phyloP scores from a whole-genome alignment of 2,888 invertebrate species.

The Monochamus alternatus region DNA sequence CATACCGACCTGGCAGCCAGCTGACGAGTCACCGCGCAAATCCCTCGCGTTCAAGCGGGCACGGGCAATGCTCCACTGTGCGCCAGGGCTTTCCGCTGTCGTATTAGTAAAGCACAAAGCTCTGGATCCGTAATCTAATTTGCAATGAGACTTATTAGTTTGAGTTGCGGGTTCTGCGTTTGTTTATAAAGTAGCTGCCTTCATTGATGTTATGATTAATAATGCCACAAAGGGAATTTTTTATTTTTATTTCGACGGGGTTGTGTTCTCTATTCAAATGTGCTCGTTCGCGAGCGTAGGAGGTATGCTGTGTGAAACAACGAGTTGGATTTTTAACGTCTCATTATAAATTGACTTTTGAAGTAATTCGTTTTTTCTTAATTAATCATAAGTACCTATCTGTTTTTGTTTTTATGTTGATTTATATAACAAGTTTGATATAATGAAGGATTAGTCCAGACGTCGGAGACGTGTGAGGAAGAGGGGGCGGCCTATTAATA shows the following conservation, averaged over 20 bases:
- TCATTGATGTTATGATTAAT: slow-evolving; percentile 66
- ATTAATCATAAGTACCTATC: not conserved
- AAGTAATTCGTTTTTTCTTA: not conserved
- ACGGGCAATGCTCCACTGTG: slow-evolving; percentile 55
- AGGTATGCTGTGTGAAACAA: slow-evolving; percentile 11
- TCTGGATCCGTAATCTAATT: slow-evolving; percentile 71
- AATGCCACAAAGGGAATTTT: slow-evolving; percentile 53
- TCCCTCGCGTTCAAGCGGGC: slow-evolving; percentile 57
- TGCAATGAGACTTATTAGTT: slow-evolving; percentile 72
- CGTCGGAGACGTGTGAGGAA: too few species aligned
- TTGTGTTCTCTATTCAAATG: not conserved
- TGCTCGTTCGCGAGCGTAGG: not conserved
- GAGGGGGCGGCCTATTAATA: too few species aligned
- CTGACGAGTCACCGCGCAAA: slow-evolving; percentile 49
- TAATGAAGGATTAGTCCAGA: not conserved
- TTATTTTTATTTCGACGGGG: slow-evolving; percentile 40
- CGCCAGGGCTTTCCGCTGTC: slow-evolving; percentile 67
- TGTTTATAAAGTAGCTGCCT: slow-evolving; percentile 65
- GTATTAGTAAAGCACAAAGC: slow-evolving; percentile 70
- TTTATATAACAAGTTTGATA: not conserved
- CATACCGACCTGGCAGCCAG: slow-evolving; percentile 62
- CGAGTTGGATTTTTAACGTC: not conserved
- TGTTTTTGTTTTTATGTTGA: not conserved
- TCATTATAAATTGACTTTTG: not conserved
- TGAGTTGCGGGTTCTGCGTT: slow-evolving; percentile 66